These are phyloP conservation scores for Bufotes viridis DNA, from an alignment of 2,797 vertebrate species.

Conservation along the genomic window DNA sequence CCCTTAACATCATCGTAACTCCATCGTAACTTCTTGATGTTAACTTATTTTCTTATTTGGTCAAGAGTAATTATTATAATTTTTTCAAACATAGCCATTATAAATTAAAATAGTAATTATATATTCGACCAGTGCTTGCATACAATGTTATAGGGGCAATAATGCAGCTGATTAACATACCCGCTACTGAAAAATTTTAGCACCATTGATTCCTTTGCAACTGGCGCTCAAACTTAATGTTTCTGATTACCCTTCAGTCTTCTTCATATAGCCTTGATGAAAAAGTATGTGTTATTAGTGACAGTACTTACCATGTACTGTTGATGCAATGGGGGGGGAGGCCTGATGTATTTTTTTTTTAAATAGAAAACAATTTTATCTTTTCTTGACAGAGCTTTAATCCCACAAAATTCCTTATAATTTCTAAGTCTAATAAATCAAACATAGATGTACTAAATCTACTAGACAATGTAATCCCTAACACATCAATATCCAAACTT, in stretches of 20 bases:
- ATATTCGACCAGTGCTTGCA: constrained; percentile 55
- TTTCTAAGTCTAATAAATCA: not conserved
- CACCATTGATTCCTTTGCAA: constrained; percentile 55
- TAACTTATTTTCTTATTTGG: not conserved
- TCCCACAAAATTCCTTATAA: not conserved
- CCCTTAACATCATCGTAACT: not conserved
- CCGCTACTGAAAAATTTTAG: constrained; percentile 49
- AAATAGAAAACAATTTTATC: not conserved
- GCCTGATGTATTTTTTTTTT: constrained; percentile 31
- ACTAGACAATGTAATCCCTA: not conserved
- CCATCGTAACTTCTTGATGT: not conserved
- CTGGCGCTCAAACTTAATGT: constrained; percentile 55
- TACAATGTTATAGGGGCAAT: constrained; percentile 51
- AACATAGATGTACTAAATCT: too few species aligned
- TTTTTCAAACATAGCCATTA: not conserved
- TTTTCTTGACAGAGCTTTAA: not conserved
- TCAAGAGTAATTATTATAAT: not conserved
- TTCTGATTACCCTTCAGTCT: constrained; percentile 56
- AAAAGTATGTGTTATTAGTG: constrained; percentile 59
- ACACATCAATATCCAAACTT: not conserved
- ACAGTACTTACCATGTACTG: constrained; percentile 56
- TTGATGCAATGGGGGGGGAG: constrained; percentile 40
- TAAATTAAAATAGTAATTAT: not conserved
- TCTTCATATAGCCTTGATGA: constrained; percentile 59
- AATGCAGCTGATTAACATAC: constrained; percentile 58